phyloP scores from a whole-genome alignment of 2,888 invertebrate species.

The Podotricha telesiphe region DNA sequence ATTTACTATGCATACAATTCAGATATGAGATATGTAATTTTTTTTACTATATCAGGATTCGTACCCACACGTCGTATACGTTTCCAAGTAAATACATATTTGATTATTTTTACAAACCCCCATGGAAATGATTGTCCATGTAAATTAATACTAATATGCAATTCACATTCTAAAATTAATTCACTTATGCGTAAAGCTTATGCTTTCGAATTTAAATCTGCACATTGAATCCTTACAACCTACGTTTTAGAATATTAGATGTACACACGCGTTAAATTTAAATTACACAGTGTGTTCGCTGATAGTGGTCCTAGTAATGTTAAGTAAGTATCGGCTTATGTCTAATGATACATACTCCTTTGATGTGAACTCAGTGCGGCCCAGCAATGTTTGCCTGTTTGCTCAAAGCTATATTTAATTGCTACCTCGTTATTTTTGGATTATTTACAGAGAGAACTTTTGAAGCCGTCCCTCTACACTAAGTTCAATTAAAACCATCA shows the following conservation, averaged over 20 bases:
- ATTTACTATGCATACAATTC: no score
- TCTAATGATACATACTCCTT: constrained; percentile 63
- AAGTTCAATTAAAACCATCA: constrained; percentile 60
- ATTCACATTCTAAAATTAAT: not conserved
- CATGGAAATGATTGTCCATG: no score
- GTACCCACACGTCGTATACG: no score
- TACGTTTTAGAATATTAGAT: constrained; percentile 14
- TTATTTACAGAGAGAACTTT: constrained; percentile 73
- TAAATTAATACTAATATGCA: no score
- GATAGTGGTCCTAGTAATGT: constrained; percentile 16
- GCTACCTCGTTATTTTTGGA: constrained; percentile 82
- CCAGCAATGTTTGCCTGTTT: constrained; percentile 64
- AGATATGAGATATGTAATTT: no score
- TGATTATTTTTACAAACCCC: no score
- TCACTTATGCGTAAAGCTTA: not conserved
- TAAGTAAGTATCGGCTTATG: constrained; percentile 35
- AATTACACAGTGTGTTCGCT: constrained; percentile 24
- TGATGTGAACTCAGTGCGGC: constrained; percentile 62
- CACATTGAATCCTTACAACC: not conserved
- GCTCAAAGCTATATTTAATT: constrained; percentile 80
- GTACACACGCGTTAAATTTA: constrained; percentile 36
- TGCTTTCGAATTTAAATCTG: no score
- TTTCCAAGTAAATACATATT: no score
- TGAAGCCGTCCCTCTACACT: constrained; percentile 54
- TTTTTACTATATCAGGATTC: no score